phyloP scores from a whole-genome alignment of 2,113 vertebrate species.

The Myiagra hebetior region DNA sequence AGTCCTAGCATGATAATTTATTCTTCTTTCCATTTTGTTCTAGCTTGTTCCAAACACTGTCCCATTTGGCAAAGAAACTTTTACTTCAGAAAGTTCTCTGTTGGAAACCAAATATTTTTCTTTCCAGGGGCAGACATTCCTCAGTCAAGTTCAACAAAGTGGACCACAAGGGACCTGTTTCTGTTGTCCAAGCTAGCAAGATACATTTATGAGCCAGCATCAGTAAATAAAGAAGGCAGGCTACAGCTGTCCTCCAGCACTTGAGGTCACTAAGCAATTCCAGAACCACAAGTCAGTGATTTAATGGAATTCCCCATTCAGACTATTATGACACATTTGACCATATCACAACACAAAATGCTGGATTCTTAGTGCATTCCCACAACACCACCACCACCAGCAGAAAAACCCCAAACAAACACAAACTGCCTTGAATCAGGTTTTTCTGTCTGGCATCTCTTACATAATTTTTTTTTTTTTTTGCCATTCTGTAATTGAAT shows the following conservation, averaged over 20 bases:
- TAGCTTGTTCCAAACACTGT: conserved; percentile 16
- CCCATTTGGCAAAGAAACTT: conserved; percentile 29
- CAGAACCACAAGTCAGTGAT: not conserved
- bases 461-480: not conserved
- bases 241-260: conserved; percentile 36
- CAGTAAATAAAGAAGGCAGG: conserved; percentile 53
- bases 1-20: not conserved
- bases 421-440: not conserved
- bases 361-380: not conserved
- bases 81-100: not conserved
- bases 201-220: conserved; percentile 42
- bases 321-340: not conserved
- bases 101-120: conserved; percentile 62
- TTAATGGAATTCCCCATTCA: conserved; percentile 30
- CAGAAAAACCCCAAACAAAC: not conserved
- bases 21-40: not conserved
- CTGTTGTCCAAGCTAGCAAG: conserved; percentile 41
- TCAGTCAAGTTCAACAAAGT: conserved; percentile 48
- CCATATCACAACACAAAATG: not conserved
- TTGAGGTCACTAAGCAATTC: conserved; percentile 39
- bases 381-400: not conserved
- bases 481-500: not conserved
- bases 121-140: conserved; percentile 50
- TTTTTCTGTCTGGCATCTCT: not conserved
- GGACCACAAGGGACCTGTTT: conserved; percentile 17